Evolutionary conservation across 2,888 invertebrate species (phyloP), one percentile per base, ranked within the genome.

Genomic region (Watsonalla cultraria): DNA sequence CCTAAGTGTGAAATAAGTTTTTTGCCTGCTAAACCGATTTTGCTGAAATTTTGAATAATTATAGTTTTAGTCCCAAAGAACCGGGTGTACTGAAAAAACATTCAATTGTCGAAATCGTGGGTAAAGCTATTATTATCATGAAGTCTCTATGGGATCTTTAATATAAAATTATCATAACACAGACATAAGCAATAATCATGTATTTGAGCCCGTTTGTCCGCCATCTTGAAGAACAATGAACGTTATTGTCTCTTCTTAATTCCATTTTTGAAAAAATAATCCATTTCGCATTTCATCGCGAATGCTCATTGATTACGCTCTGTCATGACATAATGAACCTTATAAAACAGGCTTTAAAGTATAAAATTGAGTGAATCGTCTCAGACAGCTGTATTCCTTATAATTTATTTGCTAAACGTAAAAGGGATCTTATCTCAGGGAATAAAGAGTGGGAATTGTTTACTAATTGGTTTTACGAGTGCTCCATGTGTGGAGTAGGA

Each of bases 261-360:
- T 87, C 89, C 89, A 88, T 90, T 90, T 90, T 90, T 88, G 84
- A 89, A 89, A 90, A 90, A 90, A 89, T 87, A 89, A 89, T 90
- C 86, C 88, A 86, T 87, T 88, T 87, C 86, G 86, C 84, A 84
- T 89, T 88, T 88, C 83, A 87, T 87, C 82, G 80, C 80, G 79
- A 83, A 78, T 76, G 82, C 72, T 82, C 84, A 83, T 84, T 87
- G 83, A 86, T 84, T 79, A 67, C 66, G 59, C 51, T 56, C 33
- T 42, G 47, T 39, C 63, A 56, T 62, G 47, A 55, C 47, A 82
- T 64, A 72, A 60, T 68, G 57, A 67, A 67, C 70, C 68, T 73
- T 85, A 74, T 49, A 0, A 0, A 0, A 8, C 48, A 45, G 39
- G 15, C 34, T 4, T 62, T 76, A 81, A 65, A 71, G 76, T 71